Conservation (phyloP, 2,888 invertebrate genomes). For the Ormyrus pomaceus region DNA sequence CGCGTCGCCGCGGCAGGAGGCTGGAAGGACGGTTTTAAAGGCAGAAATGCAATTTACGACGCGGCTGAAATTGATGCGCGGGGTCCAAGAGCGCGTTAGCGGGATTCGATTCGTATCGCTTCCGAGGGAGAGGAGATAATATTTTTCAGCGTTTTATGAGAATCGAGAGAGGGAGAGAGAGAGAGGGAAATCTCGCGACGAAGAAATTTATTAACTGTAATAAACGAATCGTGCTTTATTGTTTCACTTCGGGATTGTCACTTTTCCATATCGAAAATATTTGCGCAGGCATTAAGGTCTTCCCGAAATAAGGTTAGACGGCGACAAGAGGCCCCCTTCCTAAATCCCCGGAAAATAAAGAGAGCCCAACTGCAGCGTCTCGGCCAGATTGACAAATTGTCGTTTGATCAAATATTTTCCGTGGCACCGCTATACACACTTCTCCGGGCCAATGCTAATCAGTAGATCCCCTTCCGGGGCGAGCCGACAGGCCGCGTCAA, state of each 20-base stretch:
- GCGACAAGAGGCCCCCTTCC: constrained; percentile 5
- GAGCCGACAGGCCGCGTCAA: not conserved
- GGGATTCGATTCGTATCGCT: constrained; percentile 21
- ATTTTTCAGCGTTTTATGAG: too few relatives aligned
- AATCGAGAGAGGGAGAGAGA: not conserved
- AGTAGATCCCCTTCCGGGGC: constrained; percentile 39
- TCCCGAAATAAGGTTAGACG: constrained; percentile 5
- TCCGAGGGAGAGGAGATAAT: not conserved
- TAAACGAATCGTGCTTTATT: not conserved
- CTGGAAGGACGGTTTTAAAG: constrained; percentile 27
- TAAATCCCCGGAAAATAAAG: not conserved
- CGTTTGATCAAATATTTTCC: constrained; percentile 43
- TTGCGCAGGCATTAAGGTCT: constrained; percentile 31
- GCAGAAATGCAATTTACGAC: constrained; percentile 47
- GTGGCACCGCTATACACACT: not conserved
- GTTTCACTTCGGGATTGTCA: not conserved
- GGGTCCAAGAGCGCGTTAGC: constrained; percentile 1
- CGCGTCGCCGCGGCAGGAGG: not conserved
- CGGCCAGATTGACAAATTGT: constrained; percentile 14
- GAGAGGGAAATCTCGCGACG: not conserved
- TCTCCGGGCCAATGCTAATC: constrained; percentile 42
- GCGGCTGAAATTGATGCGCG: constrained; percentile 31
- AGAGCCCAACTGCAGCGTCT: not conserved
- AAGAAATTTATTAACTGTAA: constrained; percentile 22
- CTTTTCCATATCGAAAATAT: constrained; percentile 12